phyloP scores from a whole-genome alignment of 2,797 vertebrate species.

The Choloepus didactylus region DNA sequence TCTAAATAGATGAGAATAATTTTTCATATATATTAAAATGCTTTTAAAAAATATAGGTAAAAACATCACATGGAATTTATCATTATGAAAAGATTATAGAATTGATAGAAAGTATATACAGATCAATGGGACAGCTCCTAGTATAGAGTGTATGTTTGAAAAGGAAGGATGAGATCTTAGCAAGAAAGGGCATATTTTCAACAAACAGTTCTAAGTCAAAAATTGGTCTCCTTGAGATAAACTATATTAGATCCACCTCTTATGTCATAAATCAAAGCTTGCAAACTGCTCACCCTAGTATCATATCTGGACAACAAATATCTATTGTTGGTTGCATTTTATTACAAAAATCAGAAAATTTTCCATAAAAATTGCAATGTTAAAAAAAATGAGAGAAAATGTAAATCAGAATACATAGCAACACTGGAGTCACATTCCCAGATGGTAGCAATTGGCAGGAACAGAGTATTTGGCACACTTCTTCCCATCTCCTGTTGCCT shows the following conservation, averaged over 20 bases:
- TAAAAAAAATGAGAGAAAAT: neutral
- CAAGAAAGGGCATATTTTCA: neutral
- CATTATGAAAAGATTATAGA: neutral
- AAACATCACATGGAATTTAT: neutral
- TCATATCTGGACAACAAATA: neutral
- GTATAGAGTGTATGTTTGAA: neutral
- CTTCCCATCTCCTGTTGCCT: neutral
- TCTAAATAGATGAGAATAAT: neutral
- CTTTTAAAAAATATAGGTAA: neutral
- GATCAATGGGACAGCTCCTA: neutral
- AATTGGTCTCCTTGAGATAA: neutral
- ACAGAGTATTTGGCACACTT: neutral
- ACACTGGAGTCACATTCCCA: neutral
- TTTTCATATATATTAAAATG: neutral
- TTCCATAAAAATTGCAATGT: neutral
- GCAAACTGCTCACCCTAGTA: neutral
- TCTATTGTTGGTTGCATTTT: neutral
- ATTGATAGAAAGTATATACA: neutral
- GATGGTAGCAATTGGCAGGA: conserved; percentile 66
- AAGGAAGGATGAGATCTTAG: conserved; percentile 9
- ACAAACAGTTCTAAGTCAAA: neutral
- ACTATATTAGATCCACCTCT: neutral
- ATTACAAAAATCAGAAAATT: conserved; percentile 49
- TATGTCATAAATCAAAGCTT: neutral
- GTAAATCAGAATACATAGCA: neutral